A percentile compares a stretch with the other conserved stretches of the same genome.
Evolutionary conservation across 2,888 invertebrate species (phyloP).

Genomic region (Lepidocyrtoides sp.): DNA sequence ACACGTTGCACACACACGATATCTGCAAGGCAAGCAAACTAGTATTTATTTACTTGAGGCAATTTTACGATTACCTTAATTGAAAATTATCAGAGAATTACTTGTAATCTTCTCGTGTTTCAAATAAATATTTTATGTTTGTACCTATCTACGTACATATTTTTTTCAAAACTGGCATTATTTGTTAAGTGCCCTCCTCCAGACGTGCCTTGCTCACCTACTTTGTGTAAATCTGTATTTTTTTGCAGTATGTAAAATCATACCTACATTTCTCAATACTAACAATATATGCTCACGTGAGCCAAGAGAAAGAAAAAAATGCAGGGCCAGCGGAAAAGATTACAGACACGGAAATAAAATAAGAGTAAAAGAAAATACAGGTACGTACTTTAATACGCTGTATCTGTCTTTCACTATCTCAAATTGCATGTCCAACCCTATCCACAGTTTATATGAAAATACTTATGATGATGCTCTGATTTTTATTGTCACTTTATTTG

Average conservation of each 20-base stretch:
- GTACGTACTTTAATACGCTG: not conserved
- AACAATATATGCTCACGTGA: not conserved
- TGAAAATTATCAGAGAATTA: constrained; percentile 16
- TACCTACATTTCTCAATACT: not conserved
- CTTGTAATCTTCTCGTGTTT: not conserved
- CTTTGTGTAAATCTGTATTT: not conserved
- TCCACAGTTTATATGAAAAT: constrained; percentile 1
- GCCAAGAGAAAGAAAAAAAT: too few species aligned
- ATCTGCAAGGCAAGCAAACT: too few species aligned
- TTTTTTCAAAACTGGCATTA: not conserved
- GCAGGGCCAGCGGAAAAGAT: constrained; percentile 60
- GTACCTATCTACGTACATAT: not conserved
- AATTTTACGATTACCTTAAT: constrained; percentile 7
- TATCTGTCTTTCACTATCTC: not conserved
- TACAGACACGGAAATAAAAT: constrained; percentile 1
- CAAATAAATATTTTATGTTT: not conserved
- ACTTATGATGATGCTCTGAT: constrained; percentile 17
- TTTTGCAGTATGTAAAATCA: not conserved
- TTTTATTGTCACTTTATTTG: constrained; percentile 27
- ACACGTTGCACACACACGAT: not conserved
- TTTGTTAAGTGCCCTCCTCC: not conserved
- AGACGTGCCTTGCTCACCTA: not conserved
- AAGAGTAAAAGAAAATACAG: not conserved
- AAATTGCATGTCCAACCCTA: not conserved
- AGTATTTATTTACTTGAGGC: not conserved